Percentiles rank a stretch among this genome's conserved stretches.
These are phyloP conservation scores for Drosophila putrida DNA, from an alignment of 2,888 invertebrate genomes.

Conservation along the genomic window DNA sequence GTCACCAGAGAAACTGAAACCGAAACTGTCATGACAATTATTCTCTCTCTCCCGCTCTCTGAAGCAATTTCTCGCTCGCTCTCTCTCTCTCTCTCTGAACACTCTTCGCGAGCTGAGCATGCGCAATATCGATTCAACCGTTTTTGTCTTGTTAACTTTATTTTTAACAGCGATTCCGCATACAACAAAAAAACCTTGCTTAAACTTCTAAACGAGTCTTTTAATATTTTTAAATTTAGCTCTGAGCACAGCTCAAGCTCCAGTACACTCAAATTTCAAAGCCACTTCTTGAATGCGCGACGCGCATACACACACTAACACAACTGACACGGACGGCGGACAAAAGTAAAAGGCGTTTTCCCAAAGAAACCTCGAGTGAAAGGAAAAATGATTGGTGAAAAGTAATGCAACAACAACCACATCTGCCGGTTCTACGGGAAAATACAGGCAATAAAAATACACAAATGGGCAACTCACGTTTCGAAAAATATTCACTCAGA, in stretches of 20 bases:
- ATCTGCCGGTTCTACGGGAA: slow-evolving; percentile 47
- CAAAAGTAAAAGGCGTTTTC: slow-evolving; percentile 75
- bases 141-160: slow-evolving; percentile 27
- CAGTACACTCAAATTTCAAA: slow-evolving; percentile 41
- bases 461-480: slow-evolving; percentile 53
- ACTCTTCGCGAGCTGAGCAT: slow-evolving; percentile 47
- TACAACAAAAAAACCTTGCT: slow-evolving; percentile 42
- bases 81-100: slow-evolving; percentile 39
- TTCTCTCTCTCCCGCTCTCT: slow-evolving; percentile 13
- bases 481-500: slow-evolving; percentile 49
- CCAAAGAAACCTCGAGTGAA: slow-evolving; percentile 61
- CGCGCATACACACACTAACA: slow-evolving; percentile 54
- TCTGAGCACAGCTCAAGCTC: slow-evolving; percentile 53
- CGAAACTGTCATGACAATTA: slow-evolving; percentile 36
- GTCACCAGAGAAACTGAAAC: slow-evolving; percentile 65
- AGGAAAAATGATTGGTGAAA: slow-evolving; percentile 59
- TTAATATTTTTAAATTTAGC: slow-evolving; percentile 59
- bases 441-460: slow-evolving; percentile 42
- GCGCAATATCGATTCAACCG: slow-evolving; percentile 50
- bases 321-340: slow-evolving; percentile 1
- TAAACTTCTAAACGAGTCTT: slow-evolving; percentile 54
- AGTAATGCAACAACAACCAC: slow-evolving; percentile 20
- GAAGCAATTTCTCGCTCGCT: neutral
- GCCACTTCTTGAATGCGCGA: slow-evolving; percentile 56
- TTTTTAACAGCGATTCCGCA: slow-evolving; percentile 17